phyloP scores from a whole-genome alignment of 1,140 invertebrate genomes.

The Ditylenchus dipsaci region DNA sequence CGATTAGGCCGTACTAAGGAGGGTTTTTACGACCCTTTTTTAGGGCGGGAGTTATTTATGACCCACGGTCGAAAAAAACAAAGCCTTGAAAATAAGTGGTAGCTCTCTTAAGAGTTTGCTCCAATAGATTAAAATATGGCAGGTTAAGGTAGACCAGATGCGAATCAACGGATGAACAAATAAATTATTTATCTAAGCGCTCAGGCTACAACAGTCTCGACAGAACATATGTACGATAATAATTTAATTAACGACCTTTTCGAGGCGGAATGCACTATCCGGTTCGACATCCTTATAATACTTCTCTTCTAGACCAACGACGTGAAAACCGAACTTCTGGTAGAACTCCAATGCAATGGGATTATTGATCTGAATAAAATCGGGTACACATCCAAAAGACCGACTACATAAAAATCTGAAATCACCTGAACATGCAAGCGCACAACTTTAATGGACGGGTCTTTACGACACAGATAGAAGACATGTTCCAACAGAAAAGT shows the following conservation, averaged over 20 bases:
- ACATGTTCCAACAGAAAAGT: conserved; percentile 95
- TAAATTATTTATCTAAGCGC: no score
- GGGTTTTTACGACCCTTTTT: no score
- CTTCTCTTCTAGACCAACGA: conserved; percentile 92
- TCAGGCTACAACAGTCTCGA: no score
- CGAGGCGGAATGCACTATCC: conserved; percentile 90
- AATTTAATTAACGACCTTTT: conserved; percentile 12
- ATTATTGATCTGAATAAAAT: conserved; percentile 73
- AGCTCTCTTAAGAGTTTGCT: no score
- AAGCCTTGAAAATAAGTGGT: no score
- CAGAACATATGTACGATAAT: no score
- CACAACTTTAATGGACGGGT: conserved; percentile 76
- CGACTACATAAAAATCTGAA: neutral
- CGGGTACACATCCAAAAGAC: neutral
- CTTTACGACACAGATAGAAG: conserved; percentile 76
- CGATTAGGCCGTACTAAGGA: no score
- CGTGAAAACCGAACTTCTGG: conserved; percentile 96
- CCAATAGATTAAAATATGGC: no score
- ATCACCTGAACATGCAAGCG: conserved; percentile 86
- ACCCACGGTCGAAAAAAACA: no score
- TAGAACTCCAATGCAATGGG: conserved; percentile 97
- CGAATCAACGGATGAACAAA: no score
- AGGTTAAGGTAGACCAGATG: no score
- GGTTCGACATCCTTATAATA: conserved; percentile 99
- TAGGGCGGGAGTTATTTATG: no score